Evolutionary conservation across 2,797 vertebrate species (phyloP).

Genomic region (Steatocranus sp.): DNA sequence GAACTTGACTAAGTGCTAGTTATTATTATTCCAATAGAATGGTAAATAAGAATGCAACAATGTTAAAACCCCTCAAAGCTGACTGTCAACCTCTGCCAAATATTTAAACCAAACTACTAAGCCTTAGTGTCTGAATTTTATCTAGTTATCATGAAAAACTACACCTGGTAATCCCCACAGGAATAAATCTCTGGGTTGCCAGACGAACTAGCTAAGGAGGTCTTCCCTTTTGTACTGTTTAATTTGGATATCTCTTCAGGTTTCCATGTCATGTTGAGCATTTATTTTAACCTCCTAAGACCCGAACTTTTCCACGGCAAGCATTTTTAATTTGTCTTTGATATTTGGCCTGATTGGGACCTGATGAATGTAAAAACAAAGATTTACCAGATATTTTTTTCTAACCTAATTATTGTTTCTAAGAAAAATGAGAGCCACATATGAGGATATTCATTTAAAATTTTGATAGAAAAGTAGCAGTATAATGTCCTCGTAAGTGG

Average conservation of each 20-base stretch:
- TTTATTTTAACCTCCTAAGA: no score
- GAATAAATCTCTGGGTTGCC: not conserved
- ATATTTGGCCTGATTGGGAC: no score
- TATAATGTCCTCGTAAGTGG: no score
- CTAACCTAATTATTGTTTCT: no score
- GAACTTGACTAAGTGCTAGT: not conserved
- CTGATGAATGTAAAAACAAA: no score
- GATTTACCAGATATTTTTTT: no score
- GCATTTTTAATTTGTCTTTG: no score
- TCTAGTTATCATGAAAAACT: not conserved
- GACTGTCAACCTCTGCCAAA: not conserved
- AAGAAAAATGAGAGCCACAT: no score
- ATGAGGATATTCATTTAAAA: no score
- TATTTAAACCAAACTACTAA: not conserved
- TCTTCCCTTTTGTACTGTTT: not conserved
- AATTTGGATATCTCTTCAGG: not conserved
- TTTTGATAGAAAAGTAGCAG: no score
- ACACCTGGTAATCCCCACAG: not conserved
- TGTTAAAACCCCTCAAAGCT: not conserved
- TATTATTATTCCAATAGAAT: not conserved
- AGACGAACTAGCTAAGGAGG: not conserved
- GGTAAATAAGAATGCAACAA: not conserved
- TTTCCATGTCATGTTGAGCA: not conserved
- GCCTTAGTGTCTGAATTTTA: not conserved
- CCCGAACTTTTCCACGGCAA: no score